A percentile compares a stretch with the other conserved stretches of the same genome.
Conservation (phyloP, 2,888 invertebrate genomes). For the Lasiommata megera region DNA sequence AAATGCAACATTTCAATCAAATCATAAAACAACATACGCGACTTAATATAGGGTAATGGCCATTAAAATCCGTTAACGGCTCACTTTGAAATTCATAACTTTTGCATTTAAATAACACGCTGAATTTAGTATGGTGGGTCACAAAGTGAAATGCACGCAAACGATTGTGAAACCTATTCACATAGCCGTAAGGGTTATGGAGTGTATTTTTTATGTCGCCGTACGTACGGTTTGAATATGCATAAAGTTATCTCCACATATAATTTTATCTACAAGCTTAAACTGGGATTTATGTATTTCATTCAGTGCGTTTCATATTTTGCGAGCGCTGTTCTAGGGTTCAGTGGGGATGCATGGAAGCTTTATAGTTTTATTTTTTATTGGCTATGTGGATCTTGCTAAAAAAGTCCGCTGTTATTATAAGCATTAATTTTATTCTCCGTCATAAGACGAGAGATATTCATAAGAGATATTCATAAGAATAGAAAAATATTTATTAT, state of each 20-base stretch:
- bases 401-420: too few species aligned
- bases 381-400: too few species aligned
- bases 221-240: conserved; percentile 31
- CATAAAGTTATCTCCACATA: conserved; percentile 32
- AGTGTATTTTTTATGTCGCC: conserved; percentile 11
- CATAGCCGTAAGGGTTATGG: not conserved
- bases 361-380: not conserved
- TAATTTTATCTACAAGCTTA: conserved; percentile 37
- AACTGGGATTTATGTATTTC: conserved; percentile 38
- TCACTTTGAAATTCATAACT: conserved; percentile 33
- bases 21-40: conserved; percentile 26
- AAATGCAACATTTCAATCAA: conserved; percentile 22
- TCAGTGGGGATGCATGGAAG: not conserved
- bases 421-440: too few species aligned
- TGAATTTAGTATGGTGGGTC: conserved; percentile 38
- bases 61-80: conserved; percentile 30
- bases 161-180: conserved; percentile 11
- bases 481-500: too few species aligned
- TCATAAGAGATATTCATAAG: too few species aligned
- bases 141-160: not conserved
- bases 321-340: conserved; percentile 20
- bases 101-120: conserved; percentile 33
- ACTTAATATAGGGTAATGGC: conserved; percentile 28
- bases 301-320: conserved; percentile 35
- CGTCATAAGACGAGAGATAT: too few species aligned